A percentile compares a stretch with the other conserved stretches of the same genome.
These are phyloP conservation scores for Lepidurus arcticus DNA, from an alignment of 1,140 invertebrate species.

Conservation along the genomic window DNA sequence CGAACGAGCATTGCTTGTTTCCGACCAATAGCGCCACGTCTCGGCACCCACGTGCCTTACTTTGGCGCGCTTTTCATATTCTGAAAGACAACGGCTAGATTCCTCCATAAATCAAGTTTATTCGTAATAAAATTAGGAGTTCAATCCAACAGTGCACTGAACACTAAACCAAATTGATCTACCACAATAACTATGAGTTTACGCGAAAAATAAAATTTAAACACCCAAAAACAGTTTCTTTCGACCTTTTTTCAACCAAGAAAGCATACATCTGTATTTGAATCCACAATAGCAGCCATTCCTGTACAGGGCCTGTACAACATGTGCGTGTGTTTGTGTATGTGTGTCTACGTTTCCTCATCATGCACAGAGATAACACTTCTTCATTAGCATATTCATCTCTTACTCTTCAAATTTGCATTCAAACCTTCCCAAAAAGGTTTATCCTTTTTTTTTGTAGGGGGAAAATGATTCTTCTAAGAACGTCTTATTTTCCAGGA, in stretches of 20 bases:
- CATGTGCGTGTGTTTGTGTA: background rate
- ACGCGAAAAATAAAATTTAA: too few species aligned
- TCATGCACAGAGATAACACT: background rate
- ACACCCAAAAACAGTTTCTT: too few species aligned
- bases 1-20: background rate
- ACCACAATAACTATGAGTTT: too few species aligned
- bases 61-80: too few species aligned
- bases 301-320: conserved; percentile 13
- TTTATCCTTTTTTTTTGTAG: background rate
- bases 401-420: conserved; percentile 4
- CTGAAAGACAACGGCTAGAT: too few species aligned
- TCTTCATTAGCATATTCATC: background rate
- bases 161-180: background rate
- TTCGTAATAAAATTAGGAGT: too few species aligned
- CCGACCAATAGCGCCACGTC: background rate
- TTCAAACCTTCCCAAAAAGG: background rate
- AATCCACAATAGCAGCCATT: conserved; percentile 18
- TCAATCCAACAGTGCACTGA: background rate
- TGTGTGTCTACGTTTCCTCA: background rate
- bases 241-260: background rate
- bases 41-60: too few species aligned
- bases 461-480: background rate
- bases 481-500: background rate
- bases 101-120: too few species aligned
- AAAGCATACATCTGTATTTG: conserved; percentile 16